These are phyloP conservation scores for Malacoraja senta DNA, from an alignment of 2,797 vertebrate species.

Conservation along the genomic window DNA sequence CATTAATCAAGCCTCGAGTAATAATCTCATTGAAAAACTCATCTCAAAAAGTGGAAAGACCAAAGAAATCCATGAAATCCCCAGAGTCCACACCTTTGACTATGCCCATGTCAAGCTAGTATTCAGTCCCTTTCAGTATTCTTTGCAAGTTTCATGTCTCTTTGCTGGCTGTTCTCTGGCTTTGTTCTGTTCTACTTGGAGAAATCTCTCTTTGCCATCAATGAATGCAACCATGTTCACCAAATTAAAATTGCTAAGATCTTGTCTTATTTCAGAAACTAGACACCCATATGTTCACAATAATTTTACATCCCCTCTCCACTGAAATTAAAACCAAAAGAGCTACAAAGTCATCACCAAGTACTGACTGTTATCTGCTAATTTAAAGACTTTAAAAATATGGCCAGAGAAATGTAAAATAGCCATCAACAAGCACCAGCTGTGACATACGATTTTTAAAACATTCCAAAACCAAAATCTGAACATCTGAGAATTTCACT, in stretches of 20 bases:
- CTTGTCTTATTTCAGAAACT: not conserved
- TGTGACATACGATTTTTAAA: not conserved
- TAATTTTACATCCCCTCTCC: not conserved
- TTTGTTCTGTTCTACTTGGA: not conserved
- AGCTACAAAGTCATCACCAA: not conserved
- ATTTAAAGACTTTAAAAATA: not conserved
- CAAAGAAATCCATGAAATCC: not conserved
- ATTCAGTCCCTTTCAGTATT: not conserved
- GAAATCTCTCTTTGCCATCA: not conserved
- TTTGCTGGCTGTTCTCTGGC: not conserved
- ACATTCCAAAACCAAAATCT: not conserved
- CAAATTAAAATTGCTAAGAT: not conserved
- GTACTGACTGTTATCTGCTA: not conserved
- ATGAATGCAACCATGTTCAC: not conserved
- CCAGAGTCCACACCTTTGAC: not conserved
- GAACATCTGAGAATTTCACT: not conserved
- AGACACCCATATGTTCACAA: not conserved
- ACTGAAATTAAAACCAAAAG: not conserved
- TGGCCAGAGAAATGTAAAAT: not conserved
- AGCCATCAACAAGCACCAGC: not conserved
- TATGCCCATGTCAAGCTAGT: not conserved
- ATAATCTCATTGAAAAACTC: not conserved
- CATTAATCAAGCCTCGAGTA: not conserved
- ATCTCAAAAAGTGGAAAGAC: not conserved
- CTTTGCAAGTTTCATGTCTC: not conserved